A percentile compares a stretch with the other conserved stretches of the same genome.
Evolutionary conservation across 2,888 invertebrate species (phyloP).

Genomic region (Amiota communis): DNA sequence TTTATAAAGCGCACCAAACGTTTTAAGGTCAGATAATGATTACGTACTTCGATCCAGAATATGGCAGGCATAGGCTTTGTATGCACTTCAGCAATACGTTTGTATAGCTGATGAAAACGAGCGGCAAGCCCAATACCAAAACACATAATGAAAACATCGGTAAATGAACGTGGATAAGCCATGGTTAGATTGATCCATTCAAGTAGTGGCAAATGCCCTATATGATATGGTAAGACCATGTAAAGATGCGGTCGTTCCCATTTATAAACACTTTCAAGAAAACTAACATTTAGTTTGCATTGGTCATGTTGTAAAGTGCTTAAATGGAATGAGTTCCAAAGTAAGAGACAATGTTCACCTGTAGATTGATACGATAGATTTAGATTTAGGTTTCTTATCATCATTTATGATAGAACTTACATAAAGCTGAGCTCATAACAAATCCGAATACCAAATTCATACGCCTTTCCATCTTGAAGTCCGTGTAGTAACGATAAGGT

Average conservation of each 20-base stretch:
- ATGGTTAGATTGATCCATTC: conserved; percentile 73
- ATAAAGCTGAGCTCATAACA: conserved; percentile 60
- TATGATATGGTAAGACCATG: conserved; percentile 55
- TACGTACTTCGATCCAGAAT: conserved; percentile 80
- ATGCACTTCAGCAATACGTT: conserved; percentile 73
- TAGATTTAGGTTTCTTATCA: background rate
- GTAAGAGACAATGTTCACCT: conserved; percentile 66
- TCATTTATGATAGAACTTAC: conserved; percentile 53
- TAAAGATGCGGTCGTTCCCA: conserved; percentile 66
- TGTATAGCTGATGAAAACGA: conserved; percentile 78
- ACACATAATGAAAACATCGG: conserved; percentile 81
- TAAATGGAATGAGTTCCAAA: conserved; percentile 58
- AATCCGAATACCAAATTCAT: conserved; percentile 56
- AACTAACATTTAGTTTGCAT: conserved; percentile 64
- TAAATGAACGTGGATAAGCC: conserved; percentile 82
- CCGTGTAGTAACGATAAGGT: conserved; percentile 66
- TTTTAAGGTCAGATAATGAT: conserved; percentile 79
- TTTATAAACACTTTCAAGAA: conserved; percentile 61
- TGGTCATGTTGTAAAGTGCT: conserved; percentile 60
- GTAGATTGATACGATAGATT: background rate
- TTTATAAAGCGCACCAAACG: conserved; percentile 78
- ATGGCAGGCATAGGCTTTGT: conserved; percentile 71
- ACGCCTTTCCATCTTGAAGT: conserved; percentile 62
- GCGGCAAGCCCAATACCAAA: conserved; percentile 80
- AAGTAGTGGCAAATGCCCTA: conserved; percentile 62